Conservation (phyloP, 2,113 vertebrate species). For the Chloropsis cyanopogon region DNA sequence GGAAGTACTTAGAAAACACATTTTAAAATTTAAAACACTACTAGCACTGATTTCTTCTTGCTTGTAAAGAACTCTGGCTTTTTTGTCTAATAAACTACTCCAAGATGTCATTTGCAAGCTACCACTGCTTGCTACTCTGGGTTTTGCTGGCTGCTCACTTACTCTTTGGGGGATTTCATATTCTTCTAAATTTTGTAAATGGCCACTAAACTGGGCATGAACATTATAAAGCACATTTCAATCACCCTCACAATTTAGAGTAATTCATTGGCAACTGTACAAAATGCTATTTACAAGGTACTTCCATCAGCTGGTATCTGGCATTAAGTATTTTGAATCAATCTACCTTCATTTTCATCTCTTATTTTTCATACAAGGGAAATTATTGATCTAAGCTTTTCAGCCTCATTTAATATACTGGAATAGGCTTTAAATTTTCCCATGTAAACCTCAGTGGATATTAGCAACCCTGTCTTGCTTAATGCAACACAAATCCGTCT, state of each 20-base stretch:
- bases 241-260: constrained; percentile 54
- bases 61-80: not conserved
- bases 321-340: constrained; percentile 70
- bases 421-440: constrained; percentile 62
- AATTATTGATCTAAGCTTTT: constrained; percentile 69
- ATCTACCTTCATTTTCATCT: constrained; percentile 67
- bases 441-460: constrained; percentile 47
- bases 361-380: constrained; percentile 68
- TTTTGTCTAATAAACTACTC: constrained; percentile 1
- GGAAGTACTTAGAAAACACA: constrained; percentile 14
- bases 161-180: constrained; percentile 37
- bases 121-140: not conserved
- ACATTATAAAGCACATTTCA: constrained; percentile 60
- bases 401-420: constrained; percentile 65
- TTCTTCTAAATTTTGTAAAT: constrained; percentile 57
- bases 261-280: constrained; percentile 53
- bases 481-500: constrained; percentile 37
- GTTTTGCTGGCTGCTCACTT: constrained; percentile 1
- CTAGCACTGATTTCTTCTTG: not conserved
- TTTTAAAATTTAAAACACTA: not conserved
- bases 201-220: constrained; percentile 53
- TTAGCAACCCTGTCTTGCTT: constrained; percentile 2
- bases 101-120: constrained; percentile 6
- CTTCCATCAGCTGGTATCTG: constrained; percentile 48
- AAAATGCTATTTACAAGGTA: constrained; percentile 61